These are phyloP conservation scores for Rhabdophis nuchalis DNA, from an alignment of 2,797 vertebrate genomes.

Conservation along the genomic window DNA sequence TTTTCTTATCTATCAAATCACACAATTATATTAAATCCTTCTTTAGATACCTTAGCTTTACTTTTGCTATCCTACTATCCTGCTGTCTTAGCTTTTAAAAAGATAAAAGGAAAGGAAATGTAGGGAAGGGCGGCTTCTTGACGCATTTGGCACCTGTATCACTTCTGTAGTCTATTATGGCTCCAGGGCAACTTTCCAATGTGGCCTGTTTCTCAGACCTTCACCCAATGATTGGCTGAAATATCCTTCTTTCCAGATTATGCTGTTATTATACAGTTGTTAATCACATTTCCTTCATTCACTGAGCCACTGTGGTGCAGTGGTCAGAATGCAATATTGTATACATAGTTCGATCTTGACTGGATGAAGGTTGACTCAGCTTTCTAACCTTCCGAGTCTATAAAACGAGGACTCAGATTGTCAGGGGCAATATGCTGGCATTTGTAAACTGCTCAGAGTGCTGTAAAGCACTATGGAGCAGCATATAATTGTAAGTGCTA, in stretches of 20 bases:
- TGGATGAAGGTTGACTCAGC: background rate
- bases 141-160: background rate
- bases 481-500: background rate
- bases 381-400: background rate
- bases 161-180: background rate
- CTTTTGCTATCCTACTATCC: background rate
- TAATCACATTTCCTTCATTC: background rate
- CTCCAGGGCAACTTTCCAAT: background rate
- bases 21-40: background rate
- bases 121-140: background rate
- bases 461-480: background rate
- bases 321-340: background rate
- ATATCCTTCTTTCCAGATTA: background rate
- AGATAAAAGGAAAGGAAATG: background rate
- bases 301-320: background rate
- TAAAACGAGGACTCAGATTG: background rate
- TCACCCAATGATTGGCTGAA: background rate
- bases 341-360: background rate
- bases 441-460: background rate
- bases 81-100: background rate
- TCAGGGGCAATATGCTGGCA: background rate
- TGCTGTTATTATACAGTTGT: background rate
- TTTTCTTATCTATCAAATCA: background rate
- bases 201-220: background rate
- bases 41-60: background rate